phyloP scores from a whole-genome alignment of 2,113 vertebrate genomes.

The Thryonomys swinderianus region DNA sequence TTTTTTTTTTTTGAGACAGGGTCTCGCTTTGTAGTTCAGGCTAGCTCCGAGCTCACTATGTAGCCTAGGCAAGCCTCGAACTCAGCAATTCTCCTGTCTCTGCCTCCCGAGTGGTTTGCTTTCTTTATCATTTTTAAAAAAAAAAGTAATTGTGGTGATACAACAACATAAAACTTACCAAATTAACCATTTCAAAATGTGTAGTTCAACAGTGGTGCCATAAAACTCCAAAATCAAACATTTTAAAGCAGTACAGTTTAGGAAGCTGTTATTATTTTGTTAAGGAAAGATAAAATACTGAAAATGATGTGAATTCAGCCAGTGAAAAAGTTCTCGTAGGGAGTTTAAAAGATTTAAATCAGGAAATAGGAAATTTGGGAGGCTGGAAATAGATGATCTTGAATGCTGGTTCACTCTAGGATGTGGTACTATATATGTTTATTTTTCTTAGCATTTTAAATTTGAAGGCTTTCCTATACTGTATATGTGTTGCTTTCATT shows the following conservation, averaged over 20 bases:
- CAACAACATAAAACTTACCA: neutral
- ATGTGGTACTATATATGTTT: neutral
- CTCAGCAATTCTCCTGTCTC: too few relatives aligned
- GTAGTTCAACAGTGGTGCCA: neutral
- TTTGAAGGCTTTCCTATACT: neutral
- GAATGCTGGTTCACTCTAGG: neutral
- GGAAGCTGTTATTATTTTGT: neutral
- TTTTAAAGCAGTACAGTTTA: neutral
- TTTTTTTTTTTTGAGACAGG: too few relatives aligned
- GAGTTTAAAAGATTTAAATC: neutral
- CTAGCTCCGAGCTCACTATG: too few relatives aligned
- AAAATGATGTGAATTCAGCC: slow-evolving; percentile 1
- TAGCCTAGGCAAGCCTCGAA: too few relatives aligned
- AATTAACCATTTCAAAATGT: neutral
- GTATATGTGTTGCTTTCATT: neutral
- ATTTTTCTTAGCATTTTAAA: neutral
- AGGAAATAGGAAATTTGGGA: neutral
- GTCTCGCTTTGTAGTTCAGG: too few relatives aligned
- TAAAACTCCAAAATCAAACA: neutral
- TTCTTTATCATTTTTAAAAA: neutral
- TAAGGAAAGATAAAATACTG: neutral
- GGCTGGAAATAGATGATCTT: neutral
- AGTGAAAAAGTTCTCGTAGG: neutral
- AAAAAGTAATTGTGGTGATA: neutral
- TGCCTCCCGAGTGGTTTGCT: too few relatives aligned